Base-by-base conservation (phyloP, 2,888 invertebrate genomes). In the Rhyacophila evoluta region DNA sequence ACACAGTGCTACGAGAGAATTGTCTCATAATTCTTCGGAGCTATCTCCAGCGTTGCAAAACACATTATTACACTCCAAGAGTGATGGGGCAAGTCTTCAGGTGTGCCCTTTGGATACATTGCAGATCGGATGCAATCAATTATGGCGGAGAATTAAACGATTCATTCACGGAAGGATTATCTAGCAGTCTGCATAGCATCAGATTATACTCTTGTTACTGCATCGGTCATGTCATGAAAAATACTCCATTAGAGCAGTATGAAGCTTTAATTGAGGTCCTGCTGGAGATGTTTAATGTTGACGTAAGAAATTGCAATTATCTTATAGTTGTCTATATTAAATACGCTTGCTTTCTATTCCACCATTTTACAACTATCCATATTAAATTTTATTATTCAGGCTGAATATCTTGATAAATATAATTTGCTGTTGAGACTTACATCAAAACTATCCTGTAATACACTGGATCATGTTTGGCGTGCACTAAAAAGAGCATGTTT, bases 21-120 rank as follows among this genome's bases (percentile, higher is more conserved):
- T 88, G 89, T 83, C 83, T 85, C 41, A 89, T 89, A 33, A 89
- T 89, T 88, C 84, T 89, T 4, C 86, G 84, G 78, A 86, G 89
- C 72, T 89, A 88, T 80, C 83, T 89, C 69, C 85, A 86, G 27
- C 84, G 88, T 27, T 87, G 87, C 81, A 85, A 86, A 67, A 87
- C 87, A 27, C 83, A 84, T 73, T 87, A 85, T 82, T 89, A 89
- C 78, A 86, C 89, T 1, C 87, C 89, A 0, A 83, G 84, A 36
- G 86, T 88, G 0, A 88, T 87, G 0, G 87, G 85, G n/a, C 82
- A 88, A 3, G 85, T 88, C 12, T 88, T 87, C 77, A 87, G 88
- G 84, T 89, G 90, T 84, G 85, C 85, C 0, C 86, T 87, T 1
- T 88, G 86, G 84, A 85, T 89, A 77, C 81, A 88, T 11, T 87